Evolutionary conservation across 1,140 invertebrate genomes (phyloP), one percentile per base, ranked within the genome.

Genomic region (Drosophila navojoa): DNA sequence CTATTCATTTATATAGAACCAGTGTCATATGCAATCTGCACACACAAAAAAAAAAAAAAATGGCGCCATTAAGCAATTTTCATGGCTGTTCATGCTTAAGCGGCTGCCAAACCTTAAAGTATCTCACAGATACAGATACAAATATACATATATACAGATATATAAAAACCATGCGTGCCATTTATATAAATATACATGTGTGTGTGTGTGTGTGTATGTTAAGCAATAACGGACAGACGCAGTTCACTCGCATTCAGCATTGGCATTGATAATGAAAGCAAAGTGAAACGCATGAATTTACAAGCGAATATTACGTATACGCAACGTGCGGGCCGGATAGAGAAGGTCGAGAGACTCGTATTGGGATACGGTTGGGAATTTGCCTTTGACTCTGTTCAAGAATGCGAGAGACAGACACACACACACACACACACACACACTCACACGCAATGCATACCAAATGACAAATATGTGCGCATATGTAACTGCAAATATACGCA

Each of bases 251-350:
- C 50, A 54, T 35, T 40, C 57, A 58, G 29, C 77, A 77, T 73
- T 85, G 77, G 58, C 73, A 84, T 84, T 81, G 81, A 86, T 86
- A 86, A 74, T 81, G 81, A 85, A 85, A 80, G 73, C 73, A 52
- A 69, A 50, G 58, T 71, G 68, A 63, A 63, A 73, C 67, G 32
- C n/a, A 55, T 63, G 69, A 64, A 57, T 58, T 58, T 42, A 52
- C 66, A 75, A 67, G 55, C 27, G 40, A 16, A 49, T n/a, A 53
- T 44, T 71, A 53, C 50, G 72, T 77, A 84, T 79, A 82, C 79
- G 79, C 79, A 81, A 9, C 58, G 61, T 77, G 62, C 52, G 57
- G 50, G 11, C 40, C 35, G 3, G 10, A 38, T 38, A 16, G 49
- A 44, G 59, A 75, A 81, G 79, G 80, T 76, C 54, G 29, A 44